Evolutionary conservation across 2,113 vertebrate species (phyloP).

Genomic region (Muntiacus reevesi): DNA sequence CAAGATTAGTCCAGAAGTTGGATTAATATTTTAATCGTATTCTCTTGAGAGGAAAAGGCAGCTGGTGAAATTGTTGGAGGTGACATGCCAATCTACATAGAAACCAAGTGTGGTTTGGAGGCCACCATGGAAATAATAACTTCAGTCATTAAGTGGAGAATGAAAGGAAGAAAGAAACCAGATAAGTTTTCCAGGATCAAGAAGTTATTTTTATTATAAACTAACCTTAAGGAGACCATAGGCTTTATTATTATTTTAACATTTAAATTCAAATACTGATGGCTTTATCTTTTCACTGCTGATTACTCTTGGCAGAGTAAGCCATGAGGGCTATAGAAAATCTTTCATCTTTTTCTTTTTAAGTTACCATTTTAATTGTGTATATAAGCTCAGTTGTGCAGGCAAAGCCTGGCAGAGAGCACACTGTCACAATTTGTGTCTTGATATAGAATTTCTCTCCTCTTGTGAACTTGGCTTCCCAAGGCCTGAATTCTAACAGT

Average conservation of each 20-base stretch:
- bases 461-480: background rate
- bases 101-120: conserved; percentile 67
- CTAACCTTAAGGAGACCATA: conserved; percentile 72
- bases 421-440: background rate
- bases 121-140: conserved; percentile 73
- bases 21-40: conserved; percentile 67
- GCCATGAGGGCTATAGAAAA: background rate
- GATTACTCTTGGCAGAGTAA: conserved; percentile 28
- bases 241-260: conserved; percentile 79
- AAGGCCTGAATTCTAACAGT: background rate
- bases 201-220: conserved; percentile 77
- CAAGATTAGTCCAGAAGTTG: conserved; percentile 50
- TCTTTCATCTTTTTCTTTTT: conserved; percentile 17
- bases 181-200: conserved; percentile 73
- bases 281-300: conserved; percentile 76
- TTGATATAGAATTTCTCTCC: background rate
- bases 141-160: conserved; percentile 62
- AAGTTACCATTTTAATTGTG: background rate
- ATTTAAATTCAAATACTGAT: conserved; percentile 78
- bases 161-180: conserved; percentile 67
- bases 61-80: conserved; percentile 78
- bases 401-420: background rate
- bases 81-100: conserved; percentile 75
- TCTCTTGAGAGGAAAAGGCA: conserved; percentile 74
- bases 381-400: background rate